phyloP scores from a whole-genome alignment of 1,140 invertebrate genomes.

The Heliconius nattereri region DNA sequence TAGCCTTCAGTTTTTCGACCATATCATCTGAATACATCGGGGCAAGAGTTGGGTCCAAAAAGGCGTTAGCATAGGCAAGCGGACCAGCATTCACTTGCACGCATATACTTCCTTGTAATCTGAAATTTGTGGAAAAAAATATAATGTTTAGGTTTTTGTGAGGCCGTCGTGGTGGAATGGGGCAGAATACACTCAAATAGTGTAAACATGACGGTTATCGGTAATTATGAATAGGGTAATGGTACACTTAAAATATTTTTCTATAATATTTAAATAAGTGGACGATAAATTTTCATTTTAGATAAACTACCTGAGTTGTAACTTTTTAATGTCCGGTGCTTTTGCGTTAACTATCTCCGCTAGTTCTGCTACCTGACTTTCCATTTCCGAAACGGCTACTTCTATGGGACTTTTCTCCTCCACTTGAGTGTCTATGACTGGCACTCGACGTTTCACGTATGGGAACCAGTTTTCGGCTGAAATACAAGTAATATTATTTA shows the following conservation, averaged over 20 bases:
- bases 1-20: constrained; percentile 91
- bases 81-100: constrained; percentile 98
- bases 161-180: too few relatives aligned
- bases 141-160: too few relatives aligned
- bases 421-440: constrained; percentile 86
- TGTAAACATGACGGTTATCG: too few relatives aligned
- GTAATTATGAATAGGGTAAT: too few relatives aligned
- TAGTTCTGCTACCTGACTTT: constrained; percentile 90
- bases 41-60: constrained; percentile 87
- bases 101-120: constrained; percentile 93
- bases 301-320: constrained; percentile 87
- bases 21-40: constrained; percentile 90
- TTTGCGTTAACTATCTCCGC: constrained; percentile 91
- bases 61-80: constrained; percentile 94
- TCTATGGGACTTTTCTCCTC: constrained; percentile 94
- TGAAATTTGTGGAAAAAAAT: constrained; percentile 37
- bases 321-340: constrained; percentile 92
- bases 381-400: constrained; percentile 96
- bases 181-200: too few relatives aligned
- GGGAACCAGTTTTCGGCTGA: constrained; percentile 92
- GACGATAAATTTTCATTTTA: neutral
- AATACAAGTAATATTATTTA: neutral
- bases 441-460: constrained; percentile 94
- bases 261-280: neutral
- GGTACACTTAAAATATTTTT: neutral